Evolutionary conservation across 2,888 invertebrate genomes (phyloP), one percentile per base, ranked within the genome.

Genomic region (Drosophila dives): DNA sequence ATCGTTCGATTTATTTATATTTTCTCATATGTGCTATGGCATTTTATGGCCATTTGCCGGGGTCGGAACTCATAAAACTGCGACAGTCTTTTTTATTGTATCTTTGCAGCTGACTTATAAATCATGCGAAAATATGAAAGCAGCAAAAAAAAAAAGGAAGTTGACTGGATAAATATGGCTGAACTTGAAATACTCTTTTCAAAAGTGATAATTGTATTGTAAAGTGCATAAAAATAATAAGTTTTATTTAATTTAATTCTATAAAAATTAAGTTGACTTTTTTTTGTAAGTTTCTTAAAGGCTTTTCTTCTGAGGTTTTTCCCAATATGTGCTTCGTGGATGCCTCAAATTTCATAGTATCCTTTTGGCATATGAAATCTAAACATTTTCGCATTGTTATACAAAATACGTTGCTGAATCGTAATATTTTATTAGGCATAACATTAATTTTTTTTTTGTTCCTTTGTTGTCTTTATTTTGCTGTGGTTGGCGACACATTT

Each of bases 1-100:
- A 87, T 87, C 90, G 87, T 90, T 90, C 90, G 89, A 90, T 90
- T 90, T 87, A 87, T 90, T 90, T 89, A 86, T 85, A 86, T 90
- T 90, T 89, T 81, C 76, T 89, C 83, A 78, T 87, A 89, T 89
- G 81, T 81, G 90, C 76, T 53, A 55, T 72, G 86, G 75, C 82
- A 75, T 86, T 90, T 86, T 81, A 86, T 86, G 85, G 90, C 84
- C 89, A 79, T 90, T 86, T 86, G 87, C 76, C 63, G 77, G 66
- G 72, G 61, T 26, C 38, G 77, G 70, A 70, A 63, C 75, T 70
- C 89, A 89, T 87, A 90, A 90, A 86, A 65, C 74, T 88, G 90
- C 75, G 90, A 86, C 86, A 90, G 78, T 88, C 73, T 72, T 89
- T 89, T 86, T 90, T 87, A 89, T 89, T 84, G 87, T 77, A 66